Conservation (phyloP, 2,113 vertebrate species). For the Panurus biarmicus region DNA sequence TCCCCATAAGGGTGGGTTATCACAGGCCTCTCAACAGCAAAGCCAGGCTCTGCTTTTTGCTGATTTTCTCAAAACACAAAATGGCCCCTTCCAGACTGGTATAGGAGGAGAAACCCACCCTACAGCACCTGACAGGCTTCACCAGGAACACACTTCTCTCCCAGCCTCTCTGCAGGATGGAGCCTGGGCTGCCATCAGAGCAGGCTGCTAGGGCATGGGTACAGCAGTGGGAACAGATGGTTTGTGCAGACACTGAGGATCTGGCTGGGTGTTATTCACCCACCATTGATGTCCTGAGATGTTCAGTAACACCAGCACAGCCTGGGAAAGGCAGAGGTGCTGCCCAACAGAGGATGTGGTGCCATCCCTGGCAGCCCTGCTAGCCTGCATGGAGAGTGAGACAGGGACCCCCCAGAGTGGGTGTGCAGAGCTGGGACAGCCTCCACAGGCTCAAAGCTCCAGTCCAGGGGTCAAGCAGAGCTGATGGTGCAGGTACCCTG, state of each 20-base stretch:
- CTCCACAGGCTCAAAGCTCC: neutral
- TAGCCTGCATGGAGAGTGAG: too few species aligned
- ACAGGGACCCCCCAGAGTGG: neutral
- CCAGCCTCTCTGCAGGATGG: neutral
- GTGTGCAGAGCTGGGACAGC: neutral
- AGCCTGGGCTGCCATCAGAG: fast-evolving
- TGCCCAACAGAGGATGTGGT: neutral
- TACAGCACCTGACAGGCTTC: neutral
- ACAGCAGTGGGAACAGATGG: neutral
- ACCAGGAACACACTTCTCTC: neutral
- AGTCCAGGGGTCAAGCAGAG: neutral
- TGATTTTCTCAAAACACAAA: neutral
- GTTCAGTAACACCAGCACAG: fast-evolving
- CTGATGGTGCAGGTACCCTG: fast-evolving
- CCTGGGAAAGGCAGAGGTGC: neutral
- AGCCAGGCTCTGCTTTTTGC: neutral
- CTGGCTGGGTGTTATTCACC: neutral
- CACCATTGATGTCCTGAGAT: neutral
- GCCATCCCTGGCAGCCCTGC: neutral
- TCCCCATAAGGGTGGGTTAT: neutral
- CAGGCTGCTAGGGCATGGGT: neutral
- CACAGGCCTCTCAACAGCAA: neutral
- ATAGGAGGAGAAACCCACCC: neutral
- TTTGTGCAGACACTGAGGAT: neutral
- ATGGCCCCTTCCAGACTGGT: neutral